Evolutionary conservation across 2,797 vertebrate genomes (phyloP).

Genomic region (Pangasius macronema): DNA sequence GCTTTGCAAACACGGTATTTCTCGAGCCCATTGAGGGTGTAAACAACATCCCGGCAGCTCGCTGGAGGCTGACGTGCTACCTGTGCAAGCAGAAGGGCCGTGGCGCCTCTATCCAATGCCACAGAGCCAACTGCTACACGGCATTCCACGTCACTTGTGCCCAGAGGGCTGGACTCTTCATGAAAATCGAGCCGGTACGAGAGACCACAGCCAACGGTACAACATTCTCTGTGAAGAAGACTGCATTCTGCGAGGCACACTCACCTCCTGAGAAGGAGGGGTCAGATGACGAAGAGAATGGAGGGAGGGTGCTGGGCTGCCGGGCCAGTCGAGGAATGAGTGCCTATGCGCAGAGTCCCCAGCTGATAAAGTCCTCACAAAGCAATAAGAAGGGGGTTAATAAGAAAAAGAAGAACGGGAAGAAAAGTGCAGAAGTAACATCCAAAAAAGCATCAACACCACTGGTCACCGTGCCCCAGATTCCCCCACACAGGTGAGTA

Average conservation of each 20-base stretch:
- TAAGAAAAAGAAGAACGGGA: slow-evolving; percentile 85
- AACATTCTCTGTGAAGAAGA: slow-evolving; percentile 87
- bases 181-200: slow-evolving; percentile 88
- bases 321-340: slow-evolving; percentile 73
- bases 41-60: slow-evolving; percentile 81
- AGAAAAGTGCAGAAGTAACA: slow-evolving; percentile 75
- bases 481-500: slow-evolving; percentile 69
- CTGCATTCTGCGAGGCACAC: slow-evolving; percentile 83
- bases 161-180: slow-evolving; percentile 85
- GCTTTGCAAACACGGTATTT: slow-evolving; percentile 89
- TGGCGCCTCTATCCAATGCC: slow-evolving; percentile 86
- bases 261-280: slow-evolving; percentile 71
- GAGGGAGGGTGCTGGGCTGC: slow-evolving; percentile 62
- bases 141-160: slow-evolving; percentile 89
- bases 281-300: slow-evolving; percentile 68
- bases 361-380: slow-evolving; percentile 66
- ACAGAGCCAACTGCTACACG: slow-evolving; percentile 88
- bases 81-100: slow-evolving; percentile 86
- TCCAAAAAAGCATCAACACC: slow-evolving; percentile 68
- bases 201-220: slow-evolving; percentile 85
- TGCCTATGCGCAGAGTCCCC: slow-evolving; percentile 71
- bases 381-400: slow-evolving; percentile 80
- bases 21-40: slow-evolving; percentile 87
- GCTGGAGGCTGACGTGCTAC: slow-evolving; percentile 86
- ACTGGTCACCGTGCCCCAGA: slow-evolving; percentile 77